Evolutionary conservation across 30 jellyfish, hydroid and myxozoan genomes (phyloP), one percentile per base, ranked within the genome.

Genomic region (Nemopilema nomurai): DNA sequence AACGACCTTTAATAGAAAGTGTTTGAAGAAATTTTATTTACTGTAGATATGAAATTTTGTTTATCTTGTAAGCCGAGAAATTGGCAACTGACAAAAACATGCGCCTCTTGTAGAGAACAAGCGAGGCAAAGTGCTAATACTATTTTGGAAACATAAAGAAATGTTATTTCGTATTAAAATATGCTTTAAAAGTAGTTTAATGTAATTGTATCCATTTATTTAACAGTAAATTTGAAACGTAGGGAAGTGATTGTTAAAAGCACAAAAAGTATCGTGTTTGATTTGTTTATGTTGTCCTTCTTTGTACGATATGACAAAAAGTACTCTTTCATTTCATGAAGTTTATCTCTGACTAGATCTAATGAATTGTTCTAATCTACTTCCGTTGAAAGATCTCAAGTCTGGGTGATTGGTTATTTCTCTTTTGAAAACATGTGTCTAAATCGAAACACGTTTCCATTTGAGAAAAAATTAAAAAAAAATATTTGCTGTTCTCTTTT

Each of bases 161-260:
- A 41, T 41, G 57, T 41, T 41, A 41, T 41, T 41, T 41, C 57
- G 57, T 41, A 41, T 41, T 41, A 41, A 80, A 80, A 33, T 69
- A 52, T 82, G 77, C 90, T 69, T 79, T 70, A 50, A 82, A 82
- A 82, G 90, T 82, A 82, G 84, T 28, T 64, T 69, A 82, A 82
- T 68, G 83, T 82, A 82, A 66, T 69, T 68, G 26, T 49, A 51
- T 18, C 29, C 71, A 18, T 82, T 69, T 71, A 69, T 82, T 69
- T 82, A 69, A 67, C 77, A 30, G 71, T 69, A 69, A 27, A 53
- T 82, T 69, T 41, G 57, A 41, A 41, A 41, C 57, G 6, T 41
- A 41, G 57, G 57, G 13, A 41, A 41, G 57, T 41, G 57, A 41
- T 41, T 41, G 57, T 41, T 3, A 41, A 41, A 41, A 41, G 57